Evolutionary conservation across 2,113 vertebrate genomes (phyloP).

Genomic region (Colistium nudipinnis): DNA sequence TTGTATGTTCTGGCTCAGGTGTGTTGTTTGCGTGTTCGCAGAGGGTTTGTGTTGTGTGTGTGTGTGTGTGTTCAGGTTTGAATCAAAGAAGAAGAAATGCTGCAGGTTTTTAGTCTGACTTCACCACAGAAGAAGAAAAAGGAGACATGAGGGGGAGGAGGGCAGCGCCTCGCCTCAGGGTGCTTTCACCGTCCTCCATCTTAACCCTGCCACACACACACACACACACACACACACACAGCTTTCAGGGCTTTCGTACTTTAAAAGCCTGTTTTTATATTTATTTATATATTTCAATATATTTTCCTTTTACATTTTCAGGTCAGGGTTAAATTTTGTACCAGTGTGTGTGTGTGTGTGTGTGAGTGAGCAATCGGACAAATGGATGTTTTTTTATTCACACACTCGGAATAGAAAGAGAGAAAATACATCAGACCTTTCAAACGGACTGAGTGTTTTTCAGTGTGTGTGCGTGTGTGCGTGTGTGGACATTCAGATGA

Average conservation of each 20-base stretch:
- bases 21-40: background rate
- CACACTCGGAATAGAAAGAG: constrained; percentile 67
- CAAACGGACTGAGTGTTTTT: constrained; percentile 18
- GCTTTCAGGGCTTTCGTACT: constrained; percentile 47
- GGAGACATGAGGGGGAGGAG: constrained; percentile 69
- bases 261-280: constrained; percentile 61
- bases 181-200: constrained; percentile 57
- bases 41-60: background rate
- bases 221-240: constrained; percentile 12
- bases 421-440: constrained; percentile 56
- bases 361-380: constrained; percentile 52
- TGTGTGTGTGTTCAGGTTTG: constrained; percentile 19
- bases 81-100: constrained; percentile 52
- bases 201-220: constrained; percentile 40
- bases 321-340: constrained; percentile 64
- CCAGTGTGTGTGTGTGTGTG: constrained; percentile 1
- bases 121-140: constrained; percentile 53
- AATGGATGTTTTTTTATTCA: constrained; percentile 65
- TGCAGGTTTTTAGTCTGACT: constrained; percentile 50
- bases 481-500: constrained; percentile 4
- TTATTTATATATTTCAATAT: constrained; percentile 51
- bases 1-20: background rate
- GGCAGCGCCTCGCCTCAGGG: constrained; percentile 58
- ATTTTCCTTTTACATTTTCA: constrained; percentile 52
- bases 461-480: background rate